Base-by-base conservation (phyloP, 1,140 invertebrate species). In the Sminthurides bifidus region DNA sequence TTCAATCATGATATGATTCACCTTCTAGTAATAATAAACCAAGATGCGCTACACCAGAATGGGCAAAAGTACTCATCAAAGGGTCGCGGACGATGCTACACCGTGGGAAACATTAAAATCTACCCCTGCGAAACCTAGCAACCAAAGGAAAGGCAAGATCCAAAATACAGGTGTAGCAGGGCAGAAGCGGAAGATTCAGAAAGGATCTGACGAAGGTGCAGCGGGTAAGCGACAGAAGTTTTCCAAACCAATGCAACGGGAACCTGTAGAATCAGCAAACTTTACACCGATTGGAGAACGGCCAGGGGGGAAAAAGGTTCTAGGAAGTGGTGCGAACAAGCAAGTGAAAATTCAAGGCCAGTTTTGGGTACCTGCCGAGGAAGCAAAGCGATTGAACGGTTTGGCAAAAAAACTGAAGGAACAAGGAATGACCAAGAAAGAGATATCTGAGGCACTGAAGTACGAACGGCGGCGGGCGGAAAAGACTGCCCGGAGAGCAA, bases 391-490 rank as follows among this genome's bases (percentile, higher is more conserved):
- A 56, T 68, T 85, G 2, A 69, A 72, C 52, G 72, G 79, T 48
- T 66, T 85, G 14, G 74, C 75, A 58, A 73, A 77, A 56, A 75
- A 77, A 65, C 76, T 85, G 74, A 74, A 80, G 1, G 75, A 77
- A 44, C 79, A 82, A 72, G 81, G 81, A 67, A 77, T 85, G 52
- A 79, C 83, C 1, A 75, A 76, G 65, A 76, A 75, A 66, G 81
- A 83, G 66, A 78, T 85, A 8, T 69, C 79, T 40, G 69, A 67
- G 29, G 78, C 79, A 1, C 74, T 86, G 67, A 83, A 84, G 68
- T 65, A 81, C 26, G 82, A 84, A 67, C 73, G 83, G 56, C 68
- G 83, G 58, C 78, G 75, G 67, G 82, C 82, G 24, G 83, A 85
- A 68, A 85, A 84, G 70, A 76, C 77, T 8, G 69, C 85, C 5